Base-by-base conservation (phyloP, 2,797 vertebrate species). In the Pogoniulus pusillus region DNA sequence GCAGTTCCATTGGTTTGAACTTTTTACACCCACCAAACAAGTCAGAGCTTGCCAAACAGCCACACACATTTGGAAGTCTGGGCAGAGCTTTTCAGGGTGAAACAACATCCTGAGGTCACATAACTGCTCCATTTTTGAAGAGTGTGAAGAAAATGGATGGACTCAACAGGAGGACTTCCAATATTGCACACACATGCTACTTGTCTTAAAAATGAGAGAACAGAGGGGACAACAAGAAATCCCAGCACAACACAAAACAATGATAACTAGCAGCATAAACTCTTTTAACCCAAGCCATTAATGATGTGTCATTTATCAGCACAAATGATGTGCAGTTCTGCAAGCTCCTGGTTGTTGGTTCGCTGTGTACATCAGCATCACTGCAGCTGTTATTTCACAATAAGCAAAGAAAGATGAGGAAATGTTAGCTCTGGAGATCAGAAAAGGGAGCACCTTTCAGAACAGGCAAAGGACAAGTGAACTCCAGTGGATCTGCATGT, bases 11-110 rank as follows among this genome's bases (percentile, higher is more conserved):
- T 82, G 87, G 53, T 63, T 63, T 66, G 53, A 93, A 93, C 84
- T 63, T 89, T 82, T 92, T 91, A 95, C 91, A 94, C 91, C 93
- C 93, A 93, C 94, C 87, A 78, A 93, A 90, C 75, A 85, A 88
- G 86, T 70, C 20, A 15, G 35, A 80, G 64, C 59, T 18, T 92
- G 91, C 88, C 94, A 94, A 95, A 66, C 5, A 72, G 75, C 75
- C 86, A 87, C 26, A 90, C 7, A 16, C 32, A 41, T 27, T 90
- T 85, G n/a, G 34, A 91, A 93, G 65, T 37, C 70, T 85, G 7
- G 0, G 35, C 58, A 75, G 81, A 19, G 47, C 54, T 82, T 89
- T 85, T 66, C 65, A 43, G 75, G 66, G 75, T 64, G 65, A 82
- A 88, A 82, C 53, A 84, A 69, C 53, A 93, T 54, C 86, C 82